Base-by-base conservation (phyloP, 1,140 invertebrate species). In the Drosophila fuyamai region DNA sequence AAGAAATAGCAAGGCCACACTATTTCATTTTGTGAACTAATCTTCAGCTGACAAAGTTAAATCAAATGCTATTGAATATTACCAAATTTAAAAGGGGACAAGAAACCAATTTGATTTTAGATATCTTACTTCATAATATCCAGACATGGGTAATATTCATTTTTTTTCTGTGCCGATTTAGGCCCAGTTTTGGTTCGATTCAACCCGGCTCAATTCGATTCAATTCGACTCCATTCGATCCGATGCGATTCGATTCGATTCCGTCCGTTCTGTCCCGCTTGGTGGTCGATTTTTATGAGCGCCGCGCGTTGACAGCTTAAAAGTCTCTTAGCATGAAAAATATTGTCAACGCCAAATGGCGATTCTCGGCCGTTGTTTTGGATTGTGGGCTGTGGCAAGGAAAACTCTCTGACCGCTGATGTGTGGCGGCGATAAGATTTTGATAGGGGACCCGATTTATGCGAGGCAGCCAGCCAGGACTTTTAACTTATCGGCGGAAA, bases 271-370 rank as follows among this genome's bases (percentile, higher is more conserved):
- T 38, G 73, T 46, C 62, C 68, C 46, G 65, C 63, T 74, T 53
- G 82, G 82, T 86, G 83, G 84, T 80, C 83, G 76, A 88, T 88
- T 89, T 88, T 88, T 88, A 88, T 88, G 83, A 88, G 84, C 83
- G 63, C 54, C 79, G 76, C 56, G 66, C 63, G 83, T 74, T 88
- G 83, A 88, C 83, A 88, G 84, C 83, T 88, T 88, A 88, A 88
- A 88, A 88, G 83, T 83, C 84, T 88, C 80, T 88, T 89, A 89
- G 84, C 84, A 83, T 80, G 83, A 66, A 89, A 88, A 88, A 88
- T 88, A 83, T 89, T 83, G 79, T 88, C 84, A 77, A 77, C 75
- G 75, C 75, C 73, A 57, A 72, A 55, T 74, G 56, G 50, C 56
- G 50, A 36, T 74, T 76, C 72, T 47, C 51, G 61, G 50, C 60